phyloP scores from a whole-genome alignment of 2,113 vertebrate genomes.

The Pycnonotus jocosus region DNA sequence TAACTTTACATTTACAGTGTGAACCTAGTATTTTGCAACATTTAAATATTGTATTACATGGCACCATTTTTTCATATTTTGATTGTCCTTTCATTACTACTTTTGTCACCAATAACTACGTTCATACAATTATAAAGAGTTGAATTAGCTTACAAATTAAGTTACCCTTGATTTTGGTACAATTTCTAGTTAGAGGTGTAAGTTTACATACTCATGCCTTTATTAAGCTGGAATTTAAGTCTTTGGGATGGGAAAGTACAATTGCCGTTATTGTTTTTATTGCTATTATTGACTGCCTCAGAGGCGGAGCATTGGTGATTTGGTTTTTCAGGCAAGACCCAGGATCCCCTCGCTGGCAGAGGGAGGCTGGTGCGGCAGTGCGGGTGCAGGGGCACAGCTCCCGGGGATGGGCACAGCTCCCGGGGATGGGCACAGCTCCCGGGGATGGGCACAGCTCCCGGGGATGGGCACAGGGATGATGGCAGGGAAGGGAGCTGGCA shows the following conservation, averaged over 20 bases:
- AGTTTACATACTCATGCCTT: neutral
- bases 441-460: rapidly evolving
- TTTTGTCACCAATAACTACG: neutral
- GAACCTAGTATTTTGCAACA: neutral
- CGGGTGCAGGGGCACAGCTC: neutral
- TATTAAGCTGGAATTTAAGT: neutral
- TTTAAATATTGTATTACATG: neutral
- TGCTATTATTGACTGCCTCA: neutral
- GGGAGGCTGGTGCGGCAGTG: neutral
- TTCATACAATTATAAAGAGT: neutral
- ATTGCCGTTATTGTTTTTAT: neutral
- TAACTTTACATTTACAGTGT: neutral
- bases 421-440: rapidly evolving
- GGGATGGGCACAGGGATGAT: neutral
- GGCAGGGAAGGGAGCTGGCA: neutral
- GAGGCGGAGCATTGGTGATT: neutral
- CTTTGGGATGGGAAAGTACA: neutral
- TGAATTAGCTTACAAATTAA: neutral
- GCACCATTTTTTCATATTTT: neutral
- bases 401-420: rapidly evolving
- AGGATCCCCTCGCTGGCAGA: neutral
- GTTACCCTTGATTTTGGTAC: neutral
- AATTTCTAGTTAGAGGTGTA: neutral
- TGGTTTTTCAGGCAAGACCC: neutral
- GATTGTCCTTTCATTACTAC: neutral